Base-by-base conservation (phyloP, 37 sponge, comb jelly and placozoan genomes). In the Cliona cf. orientalis region DNA sequence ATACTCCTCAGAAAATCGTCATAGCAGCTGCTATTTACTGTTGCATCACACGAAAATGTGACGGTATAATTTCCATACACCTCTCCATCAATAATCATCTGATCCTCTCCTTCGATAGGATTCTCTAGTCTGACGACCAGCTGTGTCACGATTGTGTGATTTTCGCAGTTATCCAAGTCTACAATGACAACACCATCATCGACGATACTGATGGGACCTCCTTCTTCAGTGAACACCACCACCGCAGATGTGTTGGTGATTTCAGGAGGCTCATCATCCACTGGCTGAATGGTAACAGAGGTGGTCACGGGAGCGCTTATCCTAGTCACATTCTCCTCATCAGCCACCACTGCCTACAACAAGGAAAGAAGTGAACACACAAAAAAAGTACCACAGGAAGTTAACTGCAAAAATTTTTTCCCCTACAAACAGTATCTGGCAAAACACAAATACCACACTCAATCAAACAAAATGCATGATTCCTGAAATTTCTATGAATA, bases 191-290 rank as follows among this genome's bases (percentile, higher is more conserved):
- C 79, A 41, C 2, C 39, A 21, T 57, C 39, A 1, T 26, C 63
- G 3, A 88, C 71, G 3, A 90, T 43, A 33, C 5, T 5, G 14
- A 84, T 68, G 4, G 90, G 59, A 19, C 44, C 56, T 3, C 45
- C 80, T 25, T 57, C 74, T 71, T 89, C 90, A 58, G 55, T 84
- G 85, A 66, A 89, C 7, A 0, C 0, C 2, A 38, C 35, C 2
- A 2, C 5, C 9, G 57, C 2, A 11, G 35, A 44, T 33, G 74
- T 79, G 39, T 38, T 29, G 1, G 57, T 53, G 9, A 87, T 31
- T 1, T 42, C 56, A 23, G 90, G 90, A 6, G 80, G 69, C 14
- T 89, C 53, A 57, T 89, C 75, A 53, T 84, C 74, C 23, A 74
- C 69, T n/a, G 80, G 55, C 3, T 23, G 3, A 0, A 89, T 53